Evolutionary conservation across 2,888 invertebrate species (phyloP).

Genomic region (Megaustenia siamemsis): DNA sequence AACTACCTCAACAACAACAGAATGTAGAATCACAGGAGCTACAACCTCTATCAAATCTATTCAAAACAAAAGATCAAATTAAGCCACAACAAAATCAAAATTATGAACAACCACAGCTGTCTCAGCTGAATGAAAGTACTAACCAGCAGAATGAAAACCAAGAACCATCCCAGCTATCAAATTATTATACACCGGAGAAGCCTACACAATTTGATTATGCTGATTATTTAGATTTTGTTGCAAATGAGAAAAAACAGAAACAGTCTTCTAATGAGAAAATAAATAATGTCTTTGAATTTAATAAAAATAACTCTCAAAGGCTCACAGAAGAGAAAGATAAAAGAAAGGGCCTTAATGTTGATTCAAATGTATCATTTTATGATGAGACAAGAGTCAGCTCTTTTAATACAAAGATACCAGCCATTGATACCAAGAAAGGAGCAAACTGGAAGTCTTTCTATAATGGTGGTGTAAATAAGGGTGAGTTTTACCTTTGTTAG

Average conservation of each 20-base stretch:
- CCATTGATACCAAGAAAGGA: not conserved
- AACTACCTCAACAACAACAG: not conserved
- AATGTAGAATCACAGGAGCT: not conserved
- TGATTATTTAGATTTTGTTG: not conserved
- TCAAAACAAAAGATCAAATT: not conserved
- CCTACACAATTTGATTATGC: not conserved
- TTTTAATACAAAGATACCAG: not conserved
- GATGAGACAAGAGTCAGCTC: not conserved
- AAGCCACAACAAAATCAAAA: not conserved
- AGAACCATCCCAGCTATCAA: not conserved
- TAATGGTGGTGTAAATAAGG: not conserved
- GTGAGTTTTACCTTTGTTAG: not conserved
- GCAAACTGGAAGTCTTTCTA: not conserved
- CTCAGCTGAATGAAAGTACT: not conserved
- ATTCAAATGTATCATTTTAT: not conserved
- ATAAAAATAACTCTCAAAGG: not conserved
- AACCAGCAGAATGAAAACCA: too few relatives aligned
- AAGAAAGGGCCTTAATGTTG: not conserved
- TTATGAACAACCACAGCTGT: not conserved
- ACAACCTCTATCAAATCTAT: not conserved
- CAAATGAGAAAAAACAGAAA: not conserved
- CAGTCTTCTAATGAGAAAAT: not conserved
- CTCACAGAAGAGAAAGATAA: not conserved
- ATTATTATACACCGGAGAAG: not conserved
- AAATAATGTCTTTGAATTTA: not conserved